A percentile compares a stretch with the other conserved stretches of the same genome.
Evolutionary conservation across 2,113 vertebrate genomes (phyloP).

Genomic region (Macrotus californicus): DNA sequence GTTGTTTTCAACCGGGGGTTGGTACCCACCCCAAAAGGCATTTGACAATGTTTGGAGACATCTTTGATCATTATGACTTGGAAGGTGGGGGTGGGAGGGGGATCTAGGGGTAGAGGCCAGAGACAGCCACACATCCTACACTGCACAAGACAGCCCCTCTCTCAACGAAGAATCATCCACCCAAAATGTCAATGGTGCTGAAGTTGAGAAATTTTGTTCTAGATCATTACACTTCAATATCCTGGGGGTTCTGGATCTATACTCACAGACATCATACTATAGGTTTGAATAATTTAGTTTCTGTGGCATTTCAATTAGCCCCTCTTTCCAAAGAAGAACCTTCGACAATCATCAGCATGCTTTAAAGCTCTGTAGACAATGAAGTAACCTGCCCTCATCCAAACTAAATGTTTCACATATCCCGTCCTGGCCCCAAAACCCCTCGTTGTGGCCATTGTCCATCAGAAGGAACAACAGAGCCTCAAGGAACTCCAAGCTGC

Average conservation of each 20-base stretch:
- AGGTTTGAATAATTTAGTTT: background rate
- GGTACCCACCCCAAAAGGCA: background rate
- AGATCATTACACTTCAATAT: background rate
- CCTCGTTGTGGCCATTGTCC: background rate
- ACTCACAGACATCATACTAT: background rate
- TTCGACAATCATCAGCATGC: background rate
- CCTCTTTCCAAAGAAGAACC: background rate
- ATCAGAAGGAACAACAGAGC: background rate
- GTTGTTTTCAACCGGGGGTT: background rate
- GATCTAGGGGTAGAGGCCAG: background rate
- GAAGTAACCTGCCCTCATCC: constrained; percentile 1
- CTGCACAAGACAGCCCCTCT: background rate
- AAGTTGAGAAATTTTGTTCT: background rate
- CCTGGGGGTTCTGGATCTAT: background rate
- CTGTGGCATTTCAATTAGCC: background rate
- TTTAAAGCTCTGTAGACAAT: background rate
- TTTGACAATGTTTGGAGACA: background rate
- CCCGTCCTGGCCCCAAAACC: background rate
- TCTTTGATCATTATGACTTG: background rate
- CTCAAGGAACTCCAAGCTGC: background rate
- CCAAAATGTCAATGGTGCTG: background rate
- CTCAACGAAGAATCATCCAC: background rate
- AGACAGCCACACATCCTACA: background rate
- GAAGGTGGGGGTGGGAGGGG: too few relatives aligned
- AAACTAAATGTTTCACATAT: constrained; percentile 31